Evolutionary conservation across 2,113 vertebrate species (phyloP).

Genomic region (Meleagris gallopavo): DNA sequence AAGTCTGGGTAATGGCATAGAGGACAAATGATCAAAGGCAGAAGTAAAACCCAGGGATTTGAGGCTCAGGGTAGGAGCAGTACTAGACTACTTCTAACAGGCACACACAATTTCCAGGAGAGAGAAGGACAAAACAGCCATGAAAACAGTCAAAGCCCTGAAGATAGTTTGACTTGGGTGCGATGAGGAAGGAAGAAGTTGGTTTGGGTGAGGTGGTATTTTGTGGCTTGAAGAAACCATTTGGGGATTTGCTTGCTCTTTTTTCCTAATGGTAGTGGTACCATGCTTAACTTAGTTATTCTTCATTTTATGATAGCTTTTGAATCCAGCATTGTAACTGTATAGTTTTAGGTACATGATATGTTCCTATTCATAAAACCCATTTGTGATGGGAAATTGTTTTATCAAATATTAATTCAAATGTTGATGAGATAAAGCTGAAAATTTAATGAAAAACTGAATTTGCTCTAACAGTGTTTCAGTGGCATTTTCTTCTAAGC

Average conservation of each 20-base stretch:
- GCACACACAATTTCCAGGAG: background rate
- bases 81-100: background rate
- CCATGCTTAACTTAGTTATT: background rate
- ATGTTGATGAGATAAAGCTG: background rate
- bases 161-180: background rate
- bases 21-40: background rate
- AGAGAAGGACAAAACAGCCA: background rate
- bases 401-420: background rate
- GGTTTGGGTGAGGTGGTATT: rapidly evolving
- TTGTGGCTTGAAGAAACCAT: background rate
- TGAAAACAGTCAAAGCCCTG: background rate
- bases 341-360: background rate
- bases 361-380: background rate
- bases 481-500: background rate
- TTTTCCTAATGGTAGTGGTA: background rate
- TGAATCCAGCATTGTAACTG: background rate
- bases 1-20: background rate
- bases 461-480: background rate
- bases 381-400: background rate
- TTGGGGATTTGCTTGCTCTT: background rate
- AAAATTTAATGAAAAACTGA: background rate
- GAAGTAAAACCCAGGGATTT: background rate
- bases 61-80: background rate
- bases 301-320: rapidly evolving
- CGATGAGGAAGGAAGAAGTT: background rate